Base-by-base conservation (phyloP, 2,113 vertebrate species). In the Coregonus clupeaformis region DNA sequence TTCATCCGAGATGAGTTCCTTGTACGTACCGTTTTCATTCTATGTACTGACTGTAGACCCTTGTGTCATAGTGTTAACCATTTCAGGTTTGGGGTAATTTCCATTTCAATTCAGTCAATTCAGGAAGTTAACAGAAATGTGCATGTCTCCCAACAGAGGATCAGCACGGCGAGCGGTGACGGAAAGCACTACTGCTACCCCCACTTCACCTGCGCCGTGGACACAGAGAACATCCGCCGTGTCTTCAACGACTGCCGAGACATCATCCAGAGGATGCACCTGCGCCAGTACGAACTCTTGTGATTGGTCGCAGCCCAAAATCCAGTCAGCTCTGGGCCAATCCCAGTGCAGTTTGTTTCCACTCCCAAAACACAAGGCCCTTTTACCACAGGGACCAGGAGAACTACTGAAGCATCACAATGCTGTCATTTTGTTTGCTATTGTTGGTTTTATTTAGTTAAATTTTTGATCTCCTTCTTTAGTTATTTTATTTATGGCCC, bases 231-330 rank as follows among this genome's bases (percentile, higher is more conserved):
- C 71, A 99, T 99, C 80, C 96, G 91, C n/a, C 81, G 84, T 30
- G 86, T 96, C 80, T 96, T 96, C 93, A 96, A 96, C 77, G 95
- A 96, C 91, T 96, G 95, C 71, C 93, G 95, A 1, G 95, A 96
- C 90, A 96, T 96, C 92, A 96, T 96, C 75, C 95, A 96, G 84
- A 91, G 97, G 62, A 98, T 98, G 96, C 97, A 99, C 76, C 95
- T 99, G 80, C 94, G 96, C 64, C 96, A 98, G 92, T 98, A 99
- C 5, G 97, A 99, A 92, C 96, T 99, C 82, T 94, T 99, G 91
- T 99, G 95, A 98, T 92, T 89, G 88, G 78, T 45, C 24, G 0
- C 66, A 45, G 29, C 2, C 24, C 62, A 14, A 2, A 27, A 36
- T 20, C 5, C 47, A 36, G 20, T 16, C 30, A 20, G 67, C n/a